Evolutionary conservation across 2,113 vertebrate species (phyloP).

Genomic region (Notechis scutatus): DNA sequence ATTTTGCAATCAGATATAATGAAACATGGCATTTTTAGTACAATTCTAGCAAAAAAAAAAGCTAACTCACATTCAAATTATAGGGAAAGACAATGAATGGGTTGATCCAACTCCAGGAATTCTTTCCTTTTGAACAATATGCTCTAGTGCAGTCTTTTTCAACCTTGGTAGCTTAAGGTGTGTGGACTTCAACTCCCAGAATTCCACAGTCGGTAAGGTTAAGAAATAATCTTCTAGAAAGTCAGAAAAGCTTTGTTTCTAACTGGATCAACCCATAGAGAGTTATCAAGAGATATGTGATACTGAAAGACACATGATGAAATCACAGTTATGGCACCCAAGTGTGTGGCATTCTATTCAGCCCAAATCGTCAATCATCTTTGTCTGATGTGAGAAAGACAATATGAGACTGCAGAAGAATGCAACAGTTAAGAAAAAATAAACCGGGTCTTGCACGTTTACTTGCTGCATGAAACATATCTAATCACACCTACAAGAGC

Average conservation of each 20-base stretch:
- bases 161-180: background rate
- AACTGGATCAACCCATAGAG: background rate
- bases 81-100: background rate
- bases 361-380: background rate
- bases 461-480: background rate
- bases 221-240: background rate
- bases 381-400: background rate
- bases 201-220: background rate
- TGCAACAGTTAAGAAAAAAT: background rate
- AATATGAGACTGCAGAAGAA: background rate
- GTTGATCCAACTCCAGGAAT: accelerated
- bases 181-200: background rate
- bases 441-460: background rate
- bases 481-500: background rate
- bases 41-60: constrained; percentile 22
- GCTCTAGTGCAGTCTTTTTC: background rate
- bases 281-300: background rate
- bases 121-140: background rate
- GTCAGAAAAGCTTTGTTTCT: background rate
- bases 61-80: constrained; percentile 12
- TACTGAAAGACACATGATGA: background rate
- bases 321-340: background rate
- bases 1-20: constrained; percentile 46
- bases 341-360: background rate
- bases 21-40: constrained; percentile 21